Evolutionary conservation across 1,140 invertebrate species (phyloP).

Genomic region (Lepidotrigona ventralis): DNA sequence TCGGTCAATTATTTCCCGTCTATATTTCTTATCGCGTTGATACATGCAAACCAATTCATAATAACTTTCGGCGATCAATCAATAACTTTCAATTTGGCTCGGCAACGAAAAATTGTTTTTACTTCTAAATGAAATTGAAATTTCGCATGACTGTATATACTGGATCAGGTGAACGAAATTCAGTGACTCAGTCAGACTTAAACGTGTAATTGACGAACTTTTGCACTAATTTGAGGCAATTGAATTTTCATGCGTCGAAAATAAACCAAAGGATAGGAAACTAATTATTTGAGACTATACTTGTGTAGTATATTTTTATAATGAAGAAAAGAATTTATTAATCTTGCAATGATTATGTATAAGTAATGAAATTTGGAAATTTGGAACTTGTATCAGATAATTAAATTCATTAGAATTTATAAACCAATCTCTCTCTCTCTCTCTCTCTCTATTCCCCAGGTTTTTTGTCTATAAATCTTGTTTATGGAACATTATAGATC

Average conservation of each 20-base stretch:
- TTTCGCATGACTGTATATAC: background rate
- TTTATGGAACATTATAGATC: background rate
- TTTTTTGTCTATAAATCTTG: background rate
- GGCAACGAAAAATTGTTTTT: background rate
- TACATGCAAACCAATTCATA: background rate
- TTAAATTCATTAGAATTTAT: too few relatives aligned
- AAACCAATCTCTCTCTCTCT: too few relatives aligned
- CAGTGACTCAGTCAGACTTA: background rate
- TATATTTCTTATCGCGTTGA: background rate
- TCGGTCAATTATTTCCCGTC: conserved; percentile 1
- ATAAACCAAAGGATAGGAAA: background rate
- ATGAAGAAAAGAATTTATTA: background rate
- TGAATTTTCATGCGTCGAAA: background rate
- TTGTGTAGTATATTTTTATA: background rate
- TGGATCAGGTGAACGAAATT: background rate
- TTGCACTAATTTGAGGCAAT: background rate
- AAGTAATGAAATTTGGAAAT: too few relatives aligned
- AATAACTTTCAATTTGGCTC: background rate
- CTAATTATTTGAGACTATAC: background rate
- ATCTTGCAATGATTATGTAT: too few relatives aligned
- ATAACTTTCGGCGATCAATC: background rate
- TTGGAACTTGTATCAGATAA: too few relatives aligned
- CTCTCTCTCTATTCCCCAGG: too few relatives aligned
- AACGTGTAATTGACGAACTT: too few relatives aligned
- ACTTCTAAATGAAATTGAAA: background rate